phyloP scores from a whole-genome alignment of 2,797 vertebrate genomes.

The Strix occidentalis region DNA sequence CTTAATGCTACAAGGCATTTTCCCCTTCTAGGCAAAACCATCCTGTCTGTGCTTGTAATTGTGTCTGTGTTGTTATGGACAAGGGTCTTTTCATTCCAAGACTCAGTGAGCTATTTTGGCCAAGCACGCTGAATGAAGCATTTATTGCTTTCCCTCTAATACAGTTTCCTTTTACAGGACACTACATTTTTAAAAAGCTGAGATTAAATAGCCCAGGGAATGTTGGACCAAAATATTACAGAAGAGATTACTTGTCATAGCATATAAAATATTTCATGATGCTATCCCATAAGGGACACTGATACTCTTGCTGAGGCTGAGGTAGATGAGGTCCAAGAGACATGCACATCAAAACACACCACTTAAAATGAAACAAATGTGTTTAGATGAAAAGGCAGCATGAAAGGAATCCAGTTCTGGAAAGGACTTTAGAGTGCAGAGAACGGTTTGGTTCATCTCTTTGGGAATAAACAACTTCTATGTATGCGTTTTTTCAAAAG shows the following conservation, averaged over 20 bases:
- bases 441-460: not conserved
- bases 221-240: not conserved
- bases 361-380: not conserved
- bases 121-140: not conserved
- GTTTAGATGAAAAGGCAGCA: not conserved
- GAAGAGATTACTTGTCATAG: not conserved
- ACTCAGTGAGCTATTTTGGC: constrained; percentile 19
- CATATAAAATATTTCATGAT: not conserved
- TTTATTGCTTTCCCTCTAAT: constrained; percentile 11
- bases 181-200: not conserved
- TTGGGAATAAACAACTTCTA: not conserved
- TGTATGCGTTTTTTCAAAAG: not conserved
- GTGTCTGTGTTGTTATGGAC: constrained; percentile 8
- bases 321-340: not conserved
- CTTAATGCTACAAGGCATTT: not conserved
- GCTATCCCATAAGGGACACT: not conserved
- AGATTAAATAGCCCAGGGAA: not conserved
- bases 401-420: not conserved
- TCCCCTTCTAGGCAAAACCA: not conserved
- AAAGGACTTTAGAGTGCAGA: not conserved
- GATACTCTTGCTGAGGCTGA: not conserved
- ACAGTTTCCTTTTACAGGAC: constrained; percentile 5
- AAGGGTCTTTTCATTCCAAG: constrained; percentile 32
- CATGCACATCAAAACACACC: not conserved
- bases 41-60: not conserved